Evolutionary conservation across 2,797 vertebrate genomes (phyloP), one percentile per base, ranked within the genome.

Genomic region (Megalops cyprinoides): DNA sequence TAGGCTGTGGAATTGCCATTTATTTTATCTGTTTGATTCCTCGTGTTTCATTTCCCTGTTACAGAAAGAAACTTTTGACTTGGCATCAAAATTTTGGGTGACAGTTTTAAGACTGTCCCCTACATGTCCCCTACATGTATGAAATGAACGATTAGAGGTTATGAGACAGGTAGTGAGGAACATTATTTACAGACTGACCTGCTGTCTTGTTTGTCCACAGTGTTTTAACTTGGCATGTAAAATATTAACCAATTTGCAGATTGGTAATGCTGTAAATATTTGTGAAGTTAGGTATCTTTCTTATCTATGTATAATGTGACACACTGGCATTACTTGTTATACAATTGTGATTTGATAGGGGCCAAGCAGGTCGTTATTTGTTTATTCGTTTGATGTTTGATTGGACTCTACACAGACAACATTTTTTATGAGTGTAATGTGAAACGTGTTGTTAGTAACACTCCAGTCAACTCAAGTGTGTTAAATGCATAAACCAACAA

Each of bases 201-300:
- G n/a, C 76, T 79, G 73, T 74, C 80, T 71, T 77, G 55, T 83
- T 80, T 82, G 84, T 79, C 77, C 53, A 31, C 85, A 56, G 49
- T 76, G 44, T 78, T 78, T 80, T 80, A 78, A 74, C 62, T 31
- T 74, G 31, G 28, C 87, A 82, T 85, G 85, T 79, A 42, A 82
- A 85, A 87, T 82, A 84, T 80, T 53, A 37, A 84, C 87, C 65
- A 69, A 74, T 85, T 81, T 86, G 51, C 49, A 83, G 15, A 58
- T 49, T 23, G 81, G 77, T 86, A 62, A 3, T 76, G 56, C 37
- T 85, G 82, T 85, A 85, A 81, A 86, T 84, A 85, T 84, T 79
- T 83, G 74, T 69, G 65, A 69, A 23, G 34, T 42, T 42, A 69
- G 65, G 34, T 20, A 69, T 69, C 34, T 20, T 20, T 69, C 65